Evolutionary conservation across 2,888 invertebrate genomes (phyloP).

Genomic region (Drosophila lutescens): DNA sequence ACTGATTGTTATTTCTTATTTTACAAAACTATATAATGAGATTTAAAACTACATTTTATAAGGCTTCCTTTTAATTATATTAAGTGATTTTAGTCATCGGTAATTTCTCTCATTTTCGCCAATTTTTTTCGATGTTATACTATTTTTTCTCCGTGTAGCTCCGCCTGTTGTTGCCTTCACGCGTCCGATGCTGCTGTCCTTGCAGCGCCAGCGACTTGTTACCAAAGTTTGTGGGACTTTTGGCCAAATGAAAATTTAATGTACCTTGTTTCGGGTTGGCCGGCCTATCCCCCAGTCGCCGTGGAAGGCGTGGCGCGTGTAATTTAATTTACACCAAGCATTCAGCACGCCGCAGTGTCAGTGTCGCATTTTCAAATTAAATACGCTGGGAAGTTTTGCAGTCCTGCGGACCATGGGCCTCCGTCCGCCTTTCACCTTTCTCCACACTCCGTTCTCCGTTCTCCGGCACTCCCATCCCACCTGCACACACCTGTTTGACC

Average conservation of each 20-base stretch:
- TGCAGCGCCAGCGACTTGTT: constrained; percentile 46
- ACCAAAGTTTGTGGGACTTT: constrained; percentile 61
- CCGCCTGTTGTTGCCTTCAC: constrained; percentile 17
- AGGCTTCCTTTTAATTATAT: too few species aligned
- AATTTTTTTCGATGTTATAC: rapidly evolving
- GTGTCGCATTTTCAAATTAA: constrained; percentile 76
- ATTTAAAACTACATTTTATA: too few species aligned
- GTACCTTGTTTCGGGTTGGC: constrained; percentile 52
- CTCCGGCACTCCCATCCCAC: neutral
- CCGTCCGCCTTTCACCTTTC: neutral
- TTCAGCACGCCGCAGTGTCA: constrained; percentile 70
- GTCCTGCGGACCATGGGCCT: neutral
- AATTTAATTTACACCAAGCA: constrained; percentile 73
- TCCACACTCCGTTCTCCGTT: neutral
- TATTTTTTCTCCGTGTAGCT: neutral
- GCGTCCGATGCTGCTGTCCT: constrained; percentile 27
- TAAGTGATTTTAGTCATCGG: too few species aligned
- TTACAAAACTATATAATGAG: too few species aligned
- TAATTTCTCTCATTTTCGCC: neutral
- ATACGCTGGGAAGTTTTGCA: constrained; percentile 54
- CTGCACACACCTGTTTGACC: constrained; percentile 36
- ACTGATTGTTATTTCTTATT: too few species aligned
- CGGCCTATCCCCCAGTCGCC: constrained; percentile 18
- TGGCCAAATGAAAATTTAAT: constrained; percentile 75
- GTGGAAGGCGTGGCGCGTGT: constrained; percentile 56